Base-by-base conservation (phyloP, 1,140 invertebrate species). In the Heliconius hewitsoni region DNA sequence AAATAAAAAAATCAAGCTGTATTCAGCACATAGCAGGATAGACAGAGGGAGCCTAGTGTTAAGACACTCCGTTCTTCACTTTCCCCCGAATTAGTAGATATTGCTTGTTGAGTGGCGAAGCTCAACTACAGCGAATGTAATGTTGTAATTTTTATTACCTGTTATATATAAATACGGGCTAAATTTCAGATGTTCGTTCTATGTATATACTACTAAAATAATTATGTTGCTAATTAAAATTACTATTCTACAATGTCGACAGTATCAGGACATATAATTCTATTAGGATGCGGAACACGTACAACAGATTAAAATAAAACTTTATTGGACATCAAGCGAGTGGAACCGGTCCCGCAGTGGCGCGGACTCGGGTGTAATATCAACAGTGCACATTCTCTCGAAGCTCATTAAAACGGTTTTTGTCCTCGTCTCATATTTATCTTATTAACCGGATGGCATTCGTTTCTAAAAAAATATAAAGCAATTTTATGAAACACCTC, bases 381-480 rank as follows among this genome's bases (percentile, higher is more conserved):
- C 83, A 85, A 81, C 85, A 81, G 83, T 83, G 86, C 86, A 90
- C 84, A 89, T 91, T 90, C 87, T 87, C 85, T 84, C 85, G 82
- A 16, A 83, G 85, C 87, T 90, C 87, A 90, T 90, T 91, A 86
- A 87, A 85, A 84, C 83, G 83, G 84, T 87, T 91, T 93, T 91
- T 91, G 85, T 88, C 85, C 86, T 86, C 85, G 81, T 70, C 83
- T 86, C 85, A 83, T 87, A 86, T 92, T 89, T 90, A 90, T 91
- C 89, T 91, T 86, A 88, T 91, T 91, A 88, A 85, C 75, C 77
- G 76, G 76, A 74, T 78, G 82, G 76, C 77, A 81, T 76, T 81
- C 80, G 82, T 83, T 85, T 85, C 85, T 88, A 84, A 89, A 86
- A 46, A 84, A 91, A 86, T 83, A 84, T 81, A 81, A 74, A 81